A percentile compares a stretch with the other conserved stretches of the same genome.
Conservation (phyloP, 2,888 invertebrate species). For the Pyralis farinalis region DNA sequence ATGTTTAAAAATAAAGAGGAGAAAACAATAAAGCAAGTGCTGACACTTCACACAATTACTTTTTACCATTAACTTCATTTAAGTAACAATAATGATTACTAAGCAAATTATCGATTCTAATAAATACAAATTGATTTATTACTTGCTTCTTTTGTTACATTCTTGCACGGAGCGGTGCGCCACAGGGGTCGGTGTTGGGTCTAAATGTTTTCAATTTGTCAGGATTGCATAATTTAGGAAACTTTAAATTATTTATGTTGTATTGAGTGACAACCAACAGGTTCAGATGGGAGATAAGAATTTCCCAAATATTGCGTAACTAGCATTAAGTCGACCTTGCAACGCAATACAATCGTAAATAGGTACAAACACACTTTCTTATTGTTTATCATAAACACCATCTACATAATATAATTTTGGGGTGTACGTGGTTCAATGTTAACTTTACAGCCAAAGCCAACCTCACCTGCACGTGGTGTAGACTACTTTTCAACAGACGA, state of each 20-base stretch:
- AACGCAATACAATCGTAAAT: slow-evolving; percentile 38
- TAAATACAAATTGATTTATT: slow-evolving; percentile 13
- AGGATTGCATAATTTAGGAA: slow-evolving; percentile 65
- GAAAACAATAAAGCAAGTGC: no score
- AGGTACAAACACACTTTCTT: slow-evolving; percentile 23
- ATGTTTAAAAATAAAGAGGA: not conserved
- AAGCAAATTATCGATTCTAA: no score
- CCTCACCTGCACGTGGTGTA: no score
- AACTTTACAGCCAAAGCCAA: no score
- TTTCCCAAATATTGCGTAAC: slow-evolving; percentile 50
- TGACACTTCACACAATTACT: no score
- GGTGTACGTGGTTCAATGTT: no score
- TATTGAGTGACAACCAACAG: slow-evolving; percentile 47
- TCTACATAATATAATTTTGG: no score
- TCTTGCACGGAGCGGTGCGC: slow-evolving; percentile 36
- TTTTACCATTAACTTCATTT: no score
- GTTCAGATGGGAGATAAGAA: slow-evolving; percentile 51
- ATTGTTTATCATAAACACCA: slow-evolving; percentile 27
- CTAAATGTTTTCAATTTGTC: slow-evolving; percentile 65
- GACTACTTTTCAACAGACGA: no score
- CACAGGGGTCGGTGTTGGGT: slow-evolving; percentile 53
- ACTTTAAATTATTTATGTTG: slow-evolving; percentile 59
- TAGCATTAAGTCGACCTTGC: slow-evolving; percentile 40
- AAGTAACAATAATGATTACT: no score
- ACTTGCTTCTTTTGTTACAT: slow-evolving; percentile 36